Evolutionary conservation across 2,888 invertebrate genomes (phyloP).

Genomic region (Rhagonycha fulva): DNA sequence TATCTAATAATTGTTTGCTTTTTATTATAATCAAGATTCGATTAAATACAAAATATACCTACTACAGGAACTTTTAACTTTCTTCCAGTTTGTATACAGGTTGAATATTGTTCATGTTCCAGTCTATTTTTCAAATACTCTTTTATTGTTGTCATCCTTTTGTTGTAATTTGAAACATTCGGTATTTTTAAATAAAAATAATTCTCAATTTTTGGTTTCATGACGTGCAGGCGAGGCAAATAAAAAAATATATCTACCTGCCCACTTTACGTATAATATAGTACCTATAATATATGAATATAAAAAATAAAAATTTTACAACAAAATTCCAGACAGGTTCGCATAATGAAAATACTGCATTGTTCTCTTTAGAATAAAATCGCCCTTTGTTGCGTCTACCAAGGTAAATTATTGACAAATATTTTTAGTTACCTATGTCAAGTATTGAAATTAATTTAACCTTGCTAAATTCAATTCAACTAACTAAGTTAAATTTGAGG

Average conservation of each 20-base stretch:
- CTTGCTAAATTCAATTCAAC: background rate
- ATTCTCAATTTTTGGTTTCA: background rate
- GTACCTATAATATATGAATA: background rate
- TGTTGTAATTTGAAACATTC: background rate
- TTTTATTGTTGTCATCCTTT: background rate
- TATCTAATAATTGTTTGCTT: no score
- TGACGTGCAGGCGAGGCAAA: background rate
- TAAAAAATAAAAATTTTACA: background rate
- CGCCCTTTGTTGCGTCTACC: background rate
- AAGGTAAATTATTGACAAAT: background rate
- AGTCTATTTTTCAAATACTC: background rate
- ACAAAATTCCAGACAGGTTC: background rate
- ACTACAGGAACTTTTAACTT: no score
- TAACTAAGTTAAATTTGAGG: background rate
- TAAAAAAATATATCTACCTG: background rate
- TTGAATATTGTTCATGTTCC: background rate
- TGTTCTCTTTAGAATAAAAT: background rate
- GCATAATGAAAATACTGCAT: background rate
- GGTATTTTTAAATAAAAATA: background rate
- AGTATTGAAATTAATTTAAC: background rate
- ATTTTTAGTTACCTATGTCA: background rate
- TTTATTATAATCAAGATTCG: no score
- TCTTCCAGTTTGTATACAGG: no score
- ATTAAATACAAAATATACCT: no score
- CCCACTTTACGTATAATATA: background rate